Conservation (phyloP, 2,888 invertebrate genomes). For the Mythimna ferrago region DNA sequence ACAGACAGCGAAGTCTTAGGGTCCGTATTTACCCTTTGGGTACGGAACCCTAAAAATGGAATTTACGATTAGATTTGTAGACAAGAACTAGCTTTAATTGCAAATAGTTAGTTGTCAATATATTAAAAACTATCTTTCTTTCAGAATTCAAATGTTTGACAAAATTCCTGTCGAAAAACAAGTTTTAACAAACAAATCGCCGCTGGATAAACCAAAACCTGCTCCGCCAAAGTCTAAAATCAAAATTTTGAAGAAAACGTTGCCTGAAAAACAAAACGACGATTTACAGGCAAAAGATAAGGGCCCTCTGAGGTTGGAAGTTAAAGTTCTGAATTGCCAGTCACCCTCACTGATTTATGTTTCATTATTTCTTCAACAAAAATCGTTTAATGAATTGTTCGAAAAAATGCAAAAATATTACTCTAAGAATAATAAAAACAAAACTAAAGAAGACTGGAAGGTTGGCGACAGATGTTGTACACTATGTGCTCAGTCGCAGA, state of each 20-base stretch:
- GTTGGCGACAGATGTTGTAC: conserved; percentile 87
- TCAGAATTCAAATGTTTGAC: conserved; percentile 81
- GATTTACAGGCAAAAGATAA: conserved; percentile 84
- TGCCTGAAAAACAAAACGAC: conserved; percentile 60
- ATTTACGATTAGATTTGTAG: neutral
- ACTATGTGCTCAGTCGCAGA: conserved; percentile 83
- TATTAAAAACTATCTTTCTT: conserved; percentile 30
- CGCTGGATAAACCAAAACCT: conserved; percentile 63
- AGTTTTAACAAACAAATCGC: conserved; percentile 74
- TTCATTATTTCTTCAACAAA: conserved; percentile 85
- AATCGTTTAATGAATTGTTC: conserved; percentile 85
- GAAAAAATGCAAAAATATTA: conserved; percentile 90
- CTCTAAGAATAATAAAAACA: conserved; percentile 69
- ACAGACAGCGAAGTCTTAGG: too few species aligned
- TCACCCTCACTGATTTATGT: conserved; percentile 92
- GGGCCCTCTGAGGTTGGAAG: conserved; percentile 87
- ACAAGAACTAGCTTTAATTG: neutral
- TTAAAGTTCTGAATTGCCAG: conserved; percentile 86
- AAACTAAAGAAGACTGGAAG: conserved; percentile 83
- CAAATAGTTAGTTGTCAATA: neutral
- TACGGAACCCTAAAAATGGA: neutral
- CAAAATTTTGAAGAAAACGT: conserved; percentile 70
- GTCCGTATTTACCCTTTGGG: too few species aligned
- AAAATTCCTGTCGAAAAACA: conserved; percentile 73
- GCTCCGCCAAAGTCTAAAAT: conserved; percentile 64